Conservation (phyloP, 2,797 vertebrate genomes). For the Coreius guichenoti region DNA sequence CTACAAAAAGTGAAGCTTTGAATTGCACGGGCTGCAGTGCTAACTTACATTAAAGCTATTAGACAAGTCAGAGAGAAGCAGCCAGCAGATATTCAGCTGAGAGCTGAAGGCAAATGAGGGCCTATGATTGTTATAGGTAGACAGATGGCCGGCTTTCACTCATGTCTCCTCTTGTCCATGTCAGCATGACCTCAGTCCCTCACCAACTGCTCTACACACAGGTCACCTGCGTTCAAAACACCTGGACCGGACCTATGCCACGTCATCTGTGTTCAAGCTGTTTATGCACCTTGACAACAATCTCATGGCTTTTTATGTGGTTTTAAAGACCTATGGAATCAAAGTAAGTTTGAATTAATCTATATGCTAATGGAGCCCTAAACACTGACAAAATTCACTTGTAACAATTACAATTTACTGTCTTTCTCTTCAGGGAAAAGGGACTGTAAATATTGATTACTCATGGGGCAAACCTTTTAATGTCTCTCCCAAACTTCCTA, state of each 20-base stretch:
- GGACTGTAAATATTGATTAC: neutral
- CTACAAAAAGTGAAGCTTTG: neutral
- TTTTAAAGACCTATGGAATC: neutral
- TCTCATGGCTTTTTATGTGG: neutral
- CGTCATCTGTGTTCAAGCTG: conserved; percentile 15
- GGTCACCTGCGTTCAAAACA: conserved; percentile 36
- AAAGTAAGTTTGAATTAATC: neutral
- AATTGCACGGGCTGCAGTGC: neutral
- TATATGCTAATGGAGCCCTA: neutral
- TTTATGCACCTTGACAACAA: conserved; percentile 17
- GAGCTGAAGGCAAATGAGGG: neutral
- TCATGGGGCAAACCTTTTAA: neutral
- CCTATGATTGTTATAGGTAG: conserved; percentile 26
- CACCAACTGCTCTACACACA: conserved; percentile 43
- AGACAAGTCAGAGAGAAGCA: conserved; percentile 11
- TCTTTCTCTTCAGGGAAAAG: neutral
- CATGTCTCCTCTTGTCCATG: conserved; percentile 45
- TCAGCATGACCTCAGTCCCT: conserved; percentile 42
- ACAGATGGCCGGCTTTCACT: conserved; percentile 57
- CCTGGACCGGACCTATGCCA: conserved; percentile 32
- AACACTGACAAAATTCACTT: neutral
- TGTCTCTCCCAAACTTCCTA: neutral
- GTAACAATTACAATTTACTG: neutral
- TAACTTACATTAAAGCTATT: conserved; percentile 11
- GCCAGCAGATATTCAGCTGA: conserved; percentile 28